Conservation (phyloP, 1,140 invertebrate species). For the Drosophila bifasciata region DNA sequence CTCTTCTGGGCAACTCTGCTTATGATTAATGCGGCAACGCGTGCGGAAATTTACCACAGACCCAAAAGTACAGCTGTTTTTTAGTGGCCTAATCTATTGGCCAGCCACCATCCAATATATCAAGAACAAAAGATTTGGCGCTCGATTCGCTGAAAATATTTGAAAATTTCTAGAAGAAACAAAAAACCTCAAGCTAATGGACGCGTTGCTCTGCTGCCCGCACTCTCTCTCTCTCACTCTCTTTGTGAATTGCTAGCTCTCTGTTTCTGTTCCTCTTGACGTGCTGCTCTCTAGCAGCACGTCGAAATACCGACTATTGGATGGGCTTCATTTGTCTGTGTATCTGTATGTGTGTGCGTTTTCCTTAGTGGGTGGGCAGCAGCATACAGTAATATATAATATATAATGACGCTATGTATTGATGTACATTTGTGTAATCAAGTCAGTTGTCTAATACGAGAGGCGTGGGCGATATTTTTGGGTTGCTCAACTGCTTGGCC, state of each 20-base stretch:
- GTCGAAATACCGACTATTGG: constrained; percentile 1
- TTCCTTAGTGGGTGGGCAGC: constrained; percentile 45
- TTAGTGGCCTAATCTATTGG: constrained; percentile 59
- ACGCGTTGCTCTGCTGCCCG: constrained; percentile 7
- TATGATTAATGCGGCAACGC: constrained; percentile 62
- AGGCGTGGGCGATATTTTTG: constrained; percentile 59
- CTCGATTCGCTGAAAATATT: constrained; percentile 47
- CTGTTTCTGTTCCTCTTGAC: constrained; percentile 9
- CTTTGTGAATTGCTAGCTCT: constrained; percentile 2
- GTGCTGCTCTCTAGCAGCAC: constrained; percentile 23
- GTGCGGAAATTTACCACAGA: constrained; percentile 52
- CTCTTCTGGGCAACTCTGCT: constrained; percentile 37
- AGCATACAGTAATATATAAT: constrained; percentile 33
- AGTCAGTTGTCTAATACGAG: constrained; percentile 31
- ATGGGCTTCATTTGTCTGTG: neutral
- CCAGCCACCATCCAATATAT: constrained; percentile 52
- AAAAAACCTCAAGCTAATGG: constrained; percentile 16
- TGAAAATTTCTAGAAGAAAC: constrained; percentile 74
- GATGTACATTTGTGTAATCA: constrained; percentile 40
- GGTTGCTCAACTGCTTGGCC: constrained; percentile 58
- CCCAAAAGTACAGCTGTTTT: constrained; percentile 42
- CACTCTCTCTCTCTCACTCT: constrained; percentile 12
- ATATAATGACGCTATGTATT: constrained; percentile 24
- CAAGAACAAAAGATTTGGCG: constrained; percentile 29
- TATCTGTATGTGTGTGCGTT: constrained; percentile 13